Evolutionary conservation across 2,888 invertebrate species (phyloP).

Genomic region (Tenodera sinensis): DNA sequence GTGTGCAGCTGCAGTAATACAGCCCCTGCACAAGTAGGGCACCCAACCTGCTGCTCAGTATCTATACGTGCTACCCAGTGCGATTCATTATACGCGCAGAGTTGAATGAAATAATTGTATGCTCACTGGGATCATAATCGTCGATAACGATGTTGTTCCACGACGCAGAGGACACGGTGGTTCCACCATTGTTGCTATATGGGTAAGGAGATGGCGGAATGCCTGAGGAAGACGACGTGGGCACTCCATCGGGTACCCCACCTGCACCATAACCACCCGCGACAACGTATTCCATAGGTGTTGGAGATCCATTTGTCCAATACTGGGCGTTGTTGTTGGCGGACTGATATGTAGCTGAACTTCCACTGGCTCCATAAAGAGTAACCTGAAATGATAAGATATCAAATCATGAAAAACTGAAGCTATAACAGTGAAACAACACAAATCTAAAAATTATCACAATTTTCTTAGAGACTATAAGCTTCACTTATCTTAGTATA

Average conservation of each 20-base stretch:
- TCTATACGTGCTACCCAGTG: too few relatives aligned
- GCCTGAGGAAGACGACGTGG: slow-evolving; percentile 36
- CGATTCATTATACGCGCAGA: too few relatives aligned
- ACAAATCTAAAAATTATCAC: too few relatives aligned
- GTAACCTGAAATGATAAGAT: slow-evolving; percentile 47
- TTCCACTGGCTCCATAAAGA: slow-evolving; percentile 50
- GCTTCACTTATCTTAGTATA: too few relatives aligned
- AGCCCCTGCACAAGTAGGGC: too few relatives aligned
- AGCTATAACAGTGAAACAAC: too few relatives aligned
- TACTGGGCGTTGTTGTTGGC: slow-evolving; percentile 16
- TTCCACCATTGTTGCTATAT: slow-evolving; percentile 40
- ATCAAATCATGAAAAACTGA: too few relatives aligned
- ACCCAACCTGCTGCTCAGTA: too few relatives aligned
- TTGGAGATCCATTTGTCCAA: slow-evolving; percentile 33
- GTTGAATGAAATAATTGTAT: not conserved
- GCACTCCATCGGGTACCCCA: slow-evolving; percentile 29
- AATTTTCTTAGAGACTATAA: too few relatives aligned
- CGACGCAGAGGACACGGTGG: slow-evolving; percentile 45
- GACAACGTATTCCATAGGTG: slow-evolving; percentile 39
- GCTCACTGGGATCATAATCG: slow-evolving; percentile 46
- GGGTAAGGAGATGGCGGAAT: slow-evolving; percentile 26
- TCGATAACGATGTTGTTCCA: slow-evolving; percentile 42
- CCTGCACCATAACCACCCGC: slow-evolving; percentile 40
- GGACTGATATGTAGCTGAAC: slow-evolving; percentile 54
- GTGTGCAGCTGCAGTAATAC: too few relatives aligned